Conservation (phyloP, 1,140 invertebrate genomes). For the Marisa cornuarietis region DNA sequence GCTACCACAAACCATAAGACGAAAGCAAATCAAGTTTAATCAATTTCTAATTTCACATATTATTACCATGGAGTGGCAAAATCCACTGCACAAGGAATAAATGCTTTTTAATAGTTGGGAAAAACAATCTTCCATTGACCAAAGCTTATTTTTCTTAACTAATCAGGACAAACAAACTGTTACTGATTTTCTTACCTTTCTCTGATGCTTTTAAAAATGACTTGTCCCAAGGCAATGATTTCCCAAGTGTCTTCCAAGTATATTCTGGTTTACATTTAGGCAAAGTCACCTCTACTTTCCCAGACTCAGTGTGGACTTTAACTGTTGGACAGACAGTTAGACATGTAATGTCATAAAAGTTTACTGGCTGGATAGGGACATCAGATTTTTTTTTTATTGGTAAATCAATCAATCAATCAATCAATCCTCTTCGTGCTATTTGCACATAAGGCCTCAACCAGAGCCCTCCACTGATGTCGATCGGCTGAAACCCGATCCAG, state of each 20-base stretch:
- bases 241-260: constrained; percentile 51
- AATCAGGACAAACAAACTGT: not conserved
- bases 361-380: not conserved
- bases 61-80: too few species aligned
- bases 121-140: not conserved
- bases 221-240: constrained; percentile 40
- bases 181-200: too few species aligned
- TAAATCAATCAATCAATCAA: too few species aligned
- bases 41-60: too few species aligned
- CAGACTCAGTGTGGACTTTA: constrained; percentile 41
- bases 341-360: not conserved
- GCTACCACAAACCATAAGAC: too few species aligned
- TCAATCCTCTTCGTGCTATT: too few species aligned
- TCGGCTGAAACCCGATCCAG: too few species aligned
- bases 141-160: not conserved
- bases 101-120: too few species aligned
- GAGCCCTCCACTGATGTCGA: too few species aligned
- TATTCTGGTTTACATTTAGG: constrained; percentile 43
- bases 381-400: too few species aligned
- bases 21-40: too few species aligned
- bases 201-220: constrained; percentile 37
- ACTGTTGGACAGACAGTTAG: constrained; percentile 41
- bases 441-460: too few species aligned
- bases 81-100: not conserved
- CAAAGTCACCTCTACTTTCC: constrained; percentile 60